Evolutionary conservation across 1,140 invertebrate genomes (phyloP).

Genomic region (Macrobrachium nipponense): DNA sequence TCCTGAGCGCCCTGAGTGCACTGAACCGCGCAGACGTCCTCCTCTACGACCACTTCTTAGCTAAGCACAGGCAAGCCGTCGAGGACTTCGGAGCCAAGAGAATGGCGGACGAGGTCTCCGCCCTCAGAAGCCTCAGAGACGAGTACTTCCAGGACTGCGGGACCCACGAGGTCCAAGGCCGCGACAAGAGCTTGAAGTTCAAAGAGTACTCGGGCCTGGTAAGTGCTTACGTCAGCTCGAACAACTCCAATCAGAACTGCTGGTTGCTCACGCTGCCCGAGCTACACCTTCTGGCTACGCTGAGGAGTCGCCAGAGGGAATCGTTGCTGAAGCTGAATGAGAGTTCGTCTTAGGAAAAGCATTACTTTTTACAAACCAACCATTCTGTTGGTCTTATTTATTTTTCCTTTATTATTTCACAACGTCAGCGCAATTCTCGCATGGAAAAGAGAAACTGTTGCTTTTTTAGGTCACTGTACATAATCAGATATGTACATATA

Average conservation of each 20-base stretch:
- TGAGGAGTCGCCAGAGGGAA: conserved; percentile 12
- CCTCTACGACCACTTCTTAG: conserved; percentile 62
- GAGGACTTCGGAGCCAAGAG: conserved; percentile 18
- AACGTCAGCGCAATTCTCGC: no score
- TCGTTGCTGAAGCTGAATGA: not conserved
- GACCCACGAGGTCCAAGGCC: conserved; percentile 25
- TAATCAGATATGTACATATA: no score
- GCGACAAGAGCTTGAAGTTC: conserved; percentile 24
- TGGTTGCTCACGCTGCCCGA: conserved; percentile 36
- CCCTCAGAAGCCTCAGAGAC: conserved; percentile 27
- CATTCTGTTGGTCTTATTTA: no score
- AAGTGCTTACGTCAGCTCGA: conserved; percentile 22
- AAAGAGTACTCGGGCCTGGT: conserved; percentile 51
- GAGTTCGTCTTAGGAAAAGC: no score
- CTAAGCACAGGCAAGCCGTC: conserved; percentile 13
- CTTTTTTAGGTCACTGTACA: no score
- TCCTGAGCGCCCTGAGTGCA: conserved; percentile 37
- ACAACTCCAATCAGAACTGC: conserved; percentile 37
- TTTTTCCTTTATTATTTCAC: no score
- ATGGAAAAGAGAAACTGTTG: no score
- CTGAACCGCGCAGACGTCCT: conserved; percentile 55
- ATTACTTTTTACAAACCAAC: no score
- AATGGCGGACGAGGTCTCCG: conserved; percentile 25
- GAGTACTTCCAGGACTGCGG: conserved; percentile 45
- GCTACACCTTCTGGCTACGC: conserved; percentile 10